Percentiles rank a stretch among this genome's conserved stretches.
These are phyloP conservation scores for Oscheius sp. DNA, from an alignment of 2,888 invertebrate genomes.

Conservation along the genomic window DNA sequence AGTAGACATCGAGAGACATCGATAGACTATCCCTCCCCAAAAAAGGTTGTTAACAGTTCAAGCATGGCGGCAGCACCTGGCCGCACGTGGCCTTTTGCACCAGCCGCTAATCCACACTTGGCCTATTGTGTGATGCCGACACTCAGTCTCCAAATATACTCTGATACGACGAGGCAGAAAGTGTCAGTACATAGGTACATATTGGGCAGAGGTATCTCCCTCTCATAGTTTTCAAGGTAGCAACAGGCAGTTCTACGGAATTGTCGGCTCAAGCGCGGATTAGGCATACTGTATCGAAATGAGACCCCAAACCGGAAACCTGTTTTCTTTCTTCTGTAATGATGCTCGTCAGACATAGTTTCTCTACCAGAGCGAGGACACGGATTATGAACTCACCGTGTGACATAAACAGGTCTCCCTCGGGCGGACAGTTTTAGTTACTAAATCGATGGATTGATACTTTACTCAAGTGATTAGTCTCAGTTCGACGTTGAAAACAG, in stretches of 20 bases:
- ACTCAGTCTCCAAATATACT: slow-evolving; percentile 28
- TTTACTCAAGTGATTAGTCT: neutral
- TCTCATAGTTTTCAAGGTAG: slow-evolving; percentile 17
- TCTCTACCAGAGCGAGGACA: slow-evolving; percentile 18
- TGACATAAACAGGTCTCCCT: slow-evolving; percentile 24
- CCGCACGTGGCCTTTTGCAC: slow-evolving; percentile 34
- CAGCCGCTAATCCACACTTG: slow-evolving; percentile 37
- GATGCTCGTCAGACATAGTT: slow-evolving; percentile 23
- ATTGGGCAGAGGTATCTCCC: neutral
- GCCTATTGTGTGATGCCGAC: slow-evolving; percentile 33
- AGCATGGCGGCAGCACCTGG: slow-evolving; percentile 31
- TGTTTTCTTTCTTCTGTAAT: slow-evolving; percentile 18
- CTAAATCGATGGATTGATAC: slow-evolving; percentile 11
- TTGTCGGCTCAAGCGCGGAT: slow-evolving; percentile 26
- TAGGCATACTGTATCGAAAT: slow-evolving; percentile 35
- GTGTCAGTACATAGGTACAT: slow-evolving; percentile 29
- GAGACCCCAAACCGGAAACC: slow-evolving; percentile 20
- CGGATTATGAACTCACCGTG: slow-evolving; percentile 14
- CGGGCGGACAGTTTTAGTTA: slow-evolving; percentile 6
- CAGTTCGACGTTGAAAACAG: too few relatives aligned
- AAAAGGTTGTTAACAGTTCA: slow-evolving; percentile 16
- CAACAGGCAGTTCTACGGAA: slow-evolving; percentile 7
- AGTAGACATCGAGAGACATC: neutral
- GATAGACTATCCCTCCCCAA: neutral
- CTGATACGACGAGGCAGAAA: slow-evolving; percentile 26